Evolutionary conservation across 1,140 invertebrate genomes (phyloP), one percentile per base, ranked within the genome.

Genomic region (Rhagoletis pomonella): DNA sequence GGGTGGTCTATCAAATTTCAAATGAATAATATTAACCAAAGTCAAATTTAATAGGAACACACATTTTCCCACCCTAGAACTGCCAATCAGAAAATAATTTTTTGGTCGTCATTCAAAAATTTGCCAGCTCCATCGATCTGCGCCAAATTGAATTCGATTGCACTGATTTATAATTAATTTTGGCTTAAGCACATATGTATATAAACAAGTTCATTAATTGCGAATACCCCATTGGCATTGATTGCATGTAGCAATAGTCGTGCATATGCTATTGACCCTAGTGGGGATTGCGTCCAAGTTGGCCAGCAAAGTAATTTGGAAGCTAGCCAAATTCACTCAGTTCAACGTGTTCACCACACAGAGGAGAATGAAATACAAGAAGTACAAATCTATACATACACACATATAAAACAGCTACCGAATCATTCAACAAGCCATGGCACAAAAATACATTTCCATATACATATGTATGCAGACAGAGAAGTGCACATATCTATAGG

Each of bases 91-190:
- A 42, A 67, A 67, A 73, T 44, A n/a, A 14, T 17, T 10, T 73
- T 44, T 73, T 47, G 67, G 67, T 17, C 73, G 19, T n/a, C 7
- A 81, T 5, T 47, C 73, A 50, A 39, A 12, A 7, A 1, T 3
- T 86, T n/a, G 47, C 42, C 59, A 60, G 62, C 14, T 42, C 58
- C 29, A 60, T 86, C 39, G 62, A 86, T 42, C 14, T 4, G 29
- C 4, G 9, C n/a, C 50, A 50, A 81, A 81, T 81, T 81, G 47
- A 81, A 81, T 81, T 81, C 47, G 47, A 55, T 55, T 55, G 47
- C 47, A 81, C 12, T 81, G 47, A 50, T 81, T 55, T 81, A 81
- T 81, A 81, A 81, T 55, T 81, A 81, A 81, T 81, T 81, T 67
- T 73, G 12, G 67, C 67, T 73, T 73, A 73, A 73, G 42, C 67